Base-by-base conservation (phyloP, 1,140 invertebrate species). In the Brevipalpus yothersi region DNA sequence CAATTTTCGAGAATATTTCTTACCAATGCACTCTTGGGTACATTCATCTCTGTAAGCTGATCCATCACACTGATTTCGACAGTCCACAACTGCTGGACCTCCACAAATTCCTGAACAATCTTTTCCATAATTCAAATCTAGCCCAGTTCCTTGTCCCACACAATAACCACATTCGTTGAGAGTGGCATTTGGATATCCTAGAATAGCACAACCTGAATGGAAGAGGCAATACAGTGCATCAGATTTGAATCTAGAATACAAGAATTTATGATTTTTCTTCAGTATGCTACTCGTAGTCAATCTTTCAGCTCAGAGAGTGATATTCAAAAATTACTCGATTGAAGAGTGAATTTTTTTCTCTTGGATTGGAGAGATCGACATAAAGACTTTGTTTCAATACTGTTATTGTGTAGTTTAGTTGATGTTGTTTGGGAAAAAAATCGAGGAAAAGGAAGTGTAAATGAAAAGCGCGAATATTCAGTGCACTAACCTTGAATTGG, bases 81-180 rank as follows among this genome's bases (percentile, higher is more conserved):
- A 67, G 58, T 67, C 66, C 0, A 58, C n/a, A 13, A 17, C n/a
- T 13, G 56, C 21, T 4, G 60, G 41, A 4, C 63, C 64, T 1
- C 57, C 57, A 17, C 66, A 67, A 15, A 58, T n/a, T 15, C 64
- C 64, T 41, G 42, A 39, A 49, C 66, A 67, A 53, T 67, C 64
- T 42, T 60, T 62, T 2, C 62, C 66, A 58, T 63, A 66, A 54
- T 64, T 59, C 4, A 53, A n/a, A 9, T 61, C 54, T 13, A 67
- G 60, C 5, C 58, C 61, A n/a, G 66, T 67, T 4, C 21, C 57
- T 0, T 62, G 62, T 4, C 66, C 65, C 0, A 63, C 62, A 51
- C 66, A 67, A 58, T 60, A 67, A 9, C 66, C 66, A 40, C 66
- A 67, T n/a, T 59, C 53, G 31, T 67, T 67, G 13, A 63, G 45